Percentiles rank a stretch among this genome's conserved stretches.
Evolutionary conservation across 2,797 vertebrate species (phyloP).

Genomic region (Gymnodraco acuticeps): DNA sequence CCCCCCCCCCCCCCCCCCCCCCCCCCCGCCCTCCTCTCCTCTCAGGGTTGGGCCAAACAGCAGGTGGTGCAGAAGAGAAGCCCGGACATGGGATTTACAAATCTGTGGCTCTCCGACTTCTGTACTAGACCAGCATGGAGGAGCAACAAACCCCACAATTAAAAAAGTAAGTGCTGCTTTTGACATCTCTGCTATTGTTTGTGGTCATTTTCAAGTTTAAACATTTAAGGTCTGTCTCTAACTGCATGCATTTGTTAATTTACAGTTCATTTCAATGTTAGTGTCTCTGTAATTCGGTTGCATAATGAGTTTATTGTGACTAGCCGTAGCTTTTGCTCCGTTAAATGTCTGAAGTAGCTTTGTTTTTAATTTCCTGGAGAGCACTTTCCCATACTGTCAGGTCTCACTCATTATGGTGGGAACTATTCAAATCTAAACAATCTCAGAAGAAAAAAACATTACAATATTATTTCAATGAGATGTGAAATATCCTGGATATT

Average conservation of each 20-base stretch:
- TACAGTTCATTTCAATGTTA: conserved; percentile 1
- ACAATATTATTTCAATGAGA: background rate
- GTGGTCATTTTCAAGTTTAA: background rate
- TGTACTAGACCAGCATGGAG: conserved; percentile 57
- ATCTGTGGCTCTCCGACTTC: conserved; percentile 72
- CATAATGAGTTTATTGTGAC: conserved; percentile 22
- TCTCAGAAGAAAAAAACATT: background rate
- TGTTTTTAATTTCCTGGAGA: conserved; percentile 14
- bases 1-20: conserved; percentile 59
- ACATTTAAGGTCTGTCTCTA: background rate
- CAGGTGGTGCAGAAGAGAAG: conserved; percentile 83
- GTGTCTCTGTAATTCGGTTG: background rate
- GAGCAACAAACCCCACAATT: conserved; percentile 54
- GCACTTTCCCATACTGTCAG: background rate
- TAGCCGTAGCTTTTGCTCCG: background rate
- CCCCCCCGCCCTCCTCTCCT: conserved; percentile 62
- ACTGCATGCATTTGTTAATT: background rate
- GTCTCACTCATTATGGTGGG: background rate
- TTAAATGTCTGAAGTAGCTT: conserved; percentile 6
- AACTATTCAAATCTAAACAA: background rate
- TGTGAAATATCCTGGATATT: background rate
- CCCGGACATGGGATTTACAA: conserved; percentile 76
- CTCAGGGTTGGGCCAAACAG: conserved; percentile 81
- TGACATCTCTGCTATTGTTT: conserved; percentile 4
- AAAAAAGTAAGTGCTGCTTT: conserved; percentile 75